phyloP scores from a whole-genome alignment of 2,888 invertebrate species.

The Caprella mutica region DNA sequence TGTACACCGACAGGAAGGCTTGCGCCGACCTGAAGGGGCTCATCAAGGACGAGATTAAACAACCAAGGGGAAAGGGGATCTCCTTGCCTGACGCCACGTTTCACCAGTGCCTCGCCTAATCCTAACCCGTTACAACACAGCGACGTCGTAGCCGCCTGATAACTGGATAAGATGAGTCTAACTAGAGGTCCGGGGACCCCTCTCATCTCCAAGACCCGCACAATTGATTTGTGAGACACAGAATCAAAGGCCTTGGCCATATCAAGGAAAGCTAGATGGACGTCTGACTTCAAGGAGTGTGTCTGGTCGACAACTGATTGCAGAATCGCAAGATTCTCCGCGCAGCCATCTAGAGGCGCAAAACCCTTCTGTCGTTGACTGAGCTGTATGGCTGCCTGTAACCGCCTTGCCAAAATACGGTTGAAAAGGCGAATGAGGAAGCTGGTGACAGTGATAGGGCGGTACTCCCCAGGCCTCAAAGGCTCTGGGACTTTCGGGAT shows the following conservation, averaged over 20 bases:
- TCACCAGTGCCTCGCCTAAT: background rate
- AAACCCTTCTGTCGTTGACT: background rate
- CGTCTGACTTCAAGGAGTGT: background rate
- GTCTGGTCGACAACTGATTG: too few relatives aligned
- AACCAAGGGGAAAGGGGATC: background rate
- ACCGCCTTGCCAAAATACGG: background rate
- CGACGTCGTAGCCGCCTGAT: background rate
- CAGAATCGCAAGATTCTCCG: too few relatives aligned
- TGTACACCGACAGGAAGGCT: background rate
- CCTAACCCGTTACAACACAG: background rate
- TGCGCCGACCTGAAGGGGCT: background rate
- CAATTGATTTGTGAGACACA: background rate
- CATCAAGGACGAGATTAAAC: slow-evolving; percentile 1
- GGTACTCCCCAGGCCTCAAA: background rate
- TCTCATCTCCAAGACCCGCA: background rate
- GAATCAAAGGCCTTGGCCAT: slow-evolving; percentile 1
- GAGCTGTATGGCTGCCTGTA: background rate
- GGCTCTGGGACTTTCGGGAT: background rate
- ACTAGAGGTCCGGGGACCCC: background rate
- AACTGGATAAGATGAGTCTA: background rate
- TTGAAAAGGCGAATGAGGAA: background rate
- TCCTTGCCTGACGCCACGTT: background rate
- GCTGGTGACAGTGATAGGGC: background rate
- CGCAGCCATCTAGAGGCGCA: background rate
- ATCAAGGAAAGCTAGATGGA: background rate